Percentiles rank a stretch among this genome's conserved stretches.
phyloP scores from a whole-genome alignment of 2,888 invertebrate genomes.

The Lithosia quadra region DNA sequence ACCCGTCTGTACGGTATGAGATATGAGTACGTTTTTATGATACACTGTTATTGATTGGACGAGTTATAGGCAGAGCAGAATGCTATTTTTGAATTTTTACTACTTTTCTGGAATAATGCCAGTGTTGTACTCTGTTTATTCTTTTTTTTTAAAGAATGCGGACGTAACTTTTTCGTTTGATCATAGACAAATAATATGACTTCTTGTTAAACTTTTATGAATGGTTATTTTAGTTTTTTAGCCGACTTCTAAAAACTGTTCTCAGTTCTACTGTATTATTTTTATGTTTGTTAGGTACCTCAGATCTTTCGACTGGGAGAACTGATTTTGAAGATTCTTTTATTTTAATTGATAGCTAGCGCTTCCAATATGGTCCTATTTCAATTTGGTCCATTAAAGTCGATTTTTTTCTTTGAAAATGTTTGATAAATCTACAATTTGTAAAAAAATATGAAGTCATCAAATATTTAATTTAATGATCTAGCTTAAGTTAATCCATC shows the following conservation, averaged over 20 bases:
- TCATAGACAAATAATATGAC: constrained; percentile 2
- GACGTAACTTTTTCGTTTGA: constrained; percentile 2
- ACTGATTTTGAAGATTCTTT: too few relatives aligned
- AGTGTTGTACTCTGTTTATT: constrained; percentile 16
- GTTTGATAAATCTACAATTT: background rate
- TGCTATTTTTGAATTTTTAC: constrained; percentile 33
- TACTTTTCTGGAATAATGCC: constrained; percentile 32
- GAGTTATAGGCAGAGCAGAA: constrained; percentile 25
- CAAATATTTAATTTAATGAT: background rate
- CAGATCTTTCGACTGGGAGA: too few relatives aligned
- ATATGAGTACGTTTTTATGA: constrained; percentile 60
- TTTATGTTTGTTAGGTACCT: too few relatives aligned
- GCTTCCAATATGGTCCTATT: too few relatives aligned
- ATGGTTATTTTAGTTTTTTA: constrained; percentile 1
- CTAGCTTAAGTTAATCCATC: background rate
- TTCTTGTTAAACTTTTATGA: background rate
- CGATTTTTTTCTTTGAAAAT: too few relatives aligned
- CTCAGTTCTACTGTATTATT: too few relatives aligned
- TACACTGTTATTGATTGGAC: constrained; percentile 52
- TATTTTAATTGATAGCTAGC: too few relatives aligned
- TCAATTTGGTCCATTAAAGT: too few relatives aligned
- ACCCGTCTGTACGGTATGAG: constrained; percentile 50
- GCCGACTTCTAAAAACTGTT: too few relatives aligned
- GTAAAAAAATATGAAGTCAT: background rate
- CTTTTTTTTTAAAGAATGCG: background rate